Conservation (phyloP, 2,113 vertebrate species). For the Connochaetes taurinus region DNA sequence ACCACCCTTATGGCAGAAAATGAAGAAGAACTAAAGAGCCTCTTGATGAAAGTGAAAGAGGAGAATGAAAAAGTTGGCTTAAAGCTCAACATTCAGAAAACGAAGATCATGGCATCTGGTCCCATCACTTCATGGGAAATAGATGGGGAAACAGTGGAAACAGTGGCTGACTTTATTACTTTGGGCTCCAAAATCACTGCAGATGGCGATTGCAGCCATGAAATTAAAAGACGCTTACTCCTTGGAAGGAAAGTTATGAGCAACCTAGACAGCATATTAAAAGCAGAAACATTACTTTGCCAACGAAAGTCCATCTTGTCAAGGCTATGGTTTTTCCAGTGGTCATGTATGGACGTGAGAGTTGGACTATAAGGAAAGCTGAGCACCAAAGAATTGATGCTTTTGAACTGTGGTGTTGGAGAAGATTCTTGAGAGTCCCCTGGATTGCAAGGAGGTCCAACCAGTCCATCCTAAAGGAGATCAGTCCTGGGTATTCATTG, state of each 20-base stretch:
- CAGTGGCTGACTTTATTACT: not conserved
- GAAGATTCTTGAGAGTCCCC: not conserved
- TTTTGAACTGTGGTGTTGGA: not conserved
- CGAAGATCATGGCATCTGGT: not conserved
- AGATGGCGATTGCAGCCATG: not conserved
- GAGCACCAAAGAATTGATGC: not conserved
- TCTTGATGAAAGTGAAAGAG: not conserved
- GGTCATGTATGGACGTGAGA: not conserved
- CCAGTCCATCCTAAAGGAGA: not conserved
- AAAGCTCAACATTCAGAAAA: not conserved
- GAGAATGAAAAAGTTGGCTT: not conserved
- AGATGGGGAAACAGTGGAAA: not conserved
- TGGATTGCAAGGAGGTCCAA: not conserved
- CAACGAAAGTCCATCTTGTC: fast-evolving
- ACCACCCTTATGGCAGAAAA: not conserved
- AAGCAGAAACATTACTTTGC: not conserved
- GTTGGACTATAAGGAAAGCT: not conserved
- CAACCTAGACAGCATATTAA: not conserved
- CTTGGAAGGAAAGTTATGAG: not conserved
- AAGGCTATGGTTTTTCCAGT: not conserved
- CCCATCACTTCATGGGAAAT: not conserved
- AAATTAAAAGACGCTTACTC: not conserved
- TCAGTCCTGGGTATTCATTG: not conserved
- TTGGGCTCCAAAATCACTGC: not conserved
- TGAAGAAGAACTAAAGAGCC: not conserved